These are phyloP conservation scores for Escarpia spicata DNA, from an alignment of 2,888 invertebrate genomes.

Conservation along the genomic window DNA sequence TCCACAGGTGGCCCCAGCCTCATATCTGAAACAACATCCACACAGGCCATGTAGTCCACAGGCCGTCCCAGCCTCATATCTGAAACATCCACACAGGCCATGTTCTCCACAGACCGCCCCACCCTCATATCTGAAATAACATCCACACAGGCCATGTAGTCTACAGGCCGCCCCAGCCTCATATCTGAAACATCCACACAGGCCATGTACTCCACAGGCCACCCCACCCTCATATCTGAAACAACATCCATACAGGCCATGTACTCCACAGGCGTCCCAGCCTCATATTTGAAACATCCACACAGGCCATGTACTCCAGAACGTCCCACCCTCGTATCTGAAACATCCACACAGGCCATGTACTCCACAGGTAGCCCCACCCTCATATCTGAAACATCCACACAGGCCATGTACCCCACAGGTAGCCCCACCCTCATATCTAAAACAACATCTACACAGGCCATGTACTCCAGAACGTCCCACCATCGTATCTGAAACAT, in stretches of 20 bases:
- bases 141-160: not conserved
- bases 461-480: no score
- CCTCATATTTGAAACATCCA: not conserved
- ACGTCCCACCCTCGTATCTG: not conserved
- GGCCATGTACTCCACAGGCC: not conserved
- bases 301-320: not conserved
- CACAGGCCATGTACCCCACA: no score
- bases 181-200: not conserved
- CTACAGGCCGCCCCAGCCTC: not conserved
- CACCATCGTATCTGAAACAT: no score
- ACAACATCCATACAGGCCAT: not conserved
- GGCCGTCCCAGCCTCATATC: not conserved
- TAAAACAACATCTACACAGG: no score
- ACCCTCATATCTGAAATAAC: not conserved
- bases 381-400: no score
- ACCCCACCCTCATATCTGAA: not conserved
- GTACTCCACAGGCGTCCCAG: not conserved
- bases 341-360: not conserved
- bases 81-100: not conserved
- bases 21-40: not conserved
- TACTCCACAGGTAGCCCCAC: no score
- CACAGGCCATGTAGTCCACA: not conserved
- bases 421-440: no score
- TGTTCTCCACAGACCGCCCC: not conserved
- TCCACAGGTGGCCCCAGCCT: not conserved